phyloP scores from a whole-genome alignment of 1,140 invertebrate genomes.

The Chionoecetes opilio region DNA sequence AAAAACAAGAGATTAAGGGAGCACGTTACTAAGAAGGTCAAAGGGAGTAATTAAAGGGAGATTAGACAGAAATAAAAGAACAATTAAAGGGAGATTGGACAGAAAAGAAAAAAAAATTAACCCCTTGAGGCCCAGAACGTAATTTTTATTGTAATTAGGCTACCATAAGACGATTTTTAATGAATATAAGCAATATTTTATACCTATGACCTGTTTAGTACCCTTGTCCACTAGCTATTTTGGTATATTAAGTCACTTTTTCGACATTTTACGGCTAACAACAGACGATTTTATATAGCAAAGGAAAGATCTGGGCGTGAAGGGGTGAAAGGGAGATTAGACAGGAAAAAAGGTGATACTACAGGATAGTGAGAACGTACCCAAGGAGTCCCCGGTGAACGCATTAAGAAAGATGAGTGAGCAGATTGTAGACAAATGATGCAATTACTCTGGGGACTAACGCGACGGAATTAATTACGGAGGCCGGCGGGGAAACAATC shows the following conservation, averaged over 20 bases:
- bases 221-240: too few relatives aligned
- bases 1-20: neutral
- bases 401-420: conserved; percentile 17
- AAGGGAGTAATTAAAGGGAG: neutral
- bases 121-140: too few relatives aligned
- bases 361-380: neutral
- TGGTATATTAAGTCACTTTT: too few relatives aligned
- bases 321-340: neutral
- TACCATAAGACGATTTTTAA: too few relatives aligned
- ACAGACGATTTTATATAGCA: too few relatives aligned
- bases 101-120: neutral
- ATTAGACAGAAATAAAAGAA: neutral
- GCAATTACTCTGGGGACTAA: neutral
- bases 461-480: neutral
- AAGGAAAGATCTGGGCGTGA: too few relatives aligned
- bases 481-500: neutral
- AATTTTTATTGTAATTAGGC: too few relatives aligned
- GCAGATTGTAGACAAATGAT: neutral
- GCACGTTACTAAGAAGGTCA: neutral
- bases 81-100: neutral
- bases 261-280: too few relatives aligned
- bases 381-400: neutral
- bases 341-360: neutral
- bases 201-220: too few relatives aligned
- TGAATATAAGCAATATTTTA: too few relatives aligned